phyloP scores from a whole-genome alignment of 1,140 invertebrate species.

The Maconellicoccus hirsutus region DNA sequence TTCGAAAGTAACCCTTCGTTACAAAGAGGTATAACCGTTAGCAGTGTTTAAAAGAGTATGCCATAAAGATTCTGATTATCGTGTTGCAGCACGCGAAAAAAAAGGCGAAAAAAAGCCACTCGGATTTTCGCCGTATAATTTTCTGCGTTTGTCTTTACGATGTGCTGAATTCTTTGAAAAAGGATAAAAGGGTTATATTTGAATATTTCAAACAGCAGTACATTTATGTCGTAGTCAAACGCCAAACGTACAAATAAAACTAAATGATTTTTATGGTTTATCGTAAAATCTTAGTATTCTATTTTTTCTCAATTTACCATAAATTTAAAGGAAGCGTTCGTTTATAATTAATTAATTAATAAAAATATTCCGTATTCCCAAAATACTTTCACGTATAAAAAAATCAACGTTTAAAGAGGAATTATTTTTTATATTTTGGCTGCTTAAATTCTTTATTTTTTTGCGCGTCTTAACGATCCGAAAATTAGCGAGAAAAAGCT shows the following conservation, averaged over 20 bases:
- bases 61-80: not conserved
- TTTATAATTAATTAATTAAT: too few species aligned
- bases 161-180: not conserved
- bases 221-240: not conserved
- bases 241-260: not conserved
- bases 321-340: too few species aligned
- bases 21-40: not conserved
- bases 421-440: too few species aligned
- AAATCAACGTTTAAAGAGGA: too few species aligned
- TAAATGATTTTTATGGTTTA: not conserved
- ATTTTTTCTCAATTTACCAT: too few species aligned
- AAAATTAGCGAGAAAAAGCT: too few species aligned
- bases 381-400: too few species aligned
- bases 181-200: conserved; percentile 1
- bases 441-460: too few species aligned
- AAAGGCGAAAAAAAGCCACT: not conserved
- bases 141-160: not conserved
- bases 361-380: too few species aligned
- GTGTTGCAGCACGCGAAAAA: not conserved
- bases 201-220: conserved; percentile 5
- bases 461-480: too few species aligned
- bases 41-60: not conserved
- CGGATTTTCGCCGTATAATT: not conserved
- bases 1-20: not conserved
- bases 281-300: not conserved